Percentiles rank a stretch among this genome's conserved stretches.
Evolutionary conservation across 2,888 invertebrate genomes (phyloP).

Genomic region (Apotomis capreana): DNA sequence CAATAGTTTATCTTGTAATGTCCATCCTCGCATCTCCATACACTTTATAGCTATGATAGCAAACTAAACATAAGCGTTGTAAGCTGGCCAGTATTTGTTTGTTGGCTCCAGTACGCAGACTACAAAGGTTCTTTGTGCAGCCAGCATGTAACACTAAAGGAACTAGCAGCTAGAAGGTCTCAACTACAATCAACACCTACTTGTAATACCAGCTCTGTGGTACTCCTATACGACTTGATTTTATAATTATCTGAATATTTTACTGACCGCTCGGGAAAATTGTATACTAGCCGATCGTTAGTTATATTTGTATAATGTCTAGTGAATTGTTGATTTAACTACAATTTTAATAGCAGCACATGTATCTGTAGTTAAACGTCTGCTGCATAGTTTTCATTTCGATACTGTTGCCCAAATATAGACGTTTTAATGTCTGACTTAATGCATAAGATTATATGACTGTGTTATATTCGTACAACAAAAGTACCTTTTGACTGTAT

Average conservation of each 20-base stretch:
- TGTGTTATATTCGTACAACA: too few species aligned
- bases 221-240: neutral
- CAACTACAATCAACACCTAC: neutral
- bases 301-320: slow-evolving; percentile 1
- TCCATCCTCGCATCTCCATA: neutral
- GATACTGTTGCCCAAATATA: too few species aligned
- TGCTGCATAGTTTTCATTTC: too few species aligned
- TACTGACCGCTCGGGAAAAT: neutral
- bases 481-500: too few species aligned
- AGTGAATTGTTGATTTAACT: neutral
- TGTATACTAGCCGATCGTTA: neutral
- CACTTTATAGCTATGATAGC: neutral
- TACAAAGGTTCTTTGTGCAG: slow-evolving; percentile 32
- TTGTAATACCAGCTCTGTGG: neutral
- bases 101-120: slow-evolving; percentile 14
- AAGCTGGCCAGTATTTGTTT: slow-evolving; percentile 26
- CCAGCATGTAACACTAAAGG: slow-evolving; percentile 13
- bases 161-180: neutral
- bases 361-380: too few species aligned
- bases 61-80: neutral
- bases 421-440: too few species aligned
- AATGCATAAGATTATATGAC: too few species aligned
- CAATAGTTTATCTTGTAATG: too few species aligned
- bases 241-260: neutral
- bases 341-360: neutral